Percentiles rank a stretch among this genome's conserved stretches.
phyloP scores from a whole-genome alignment of 2,888 invertebrate genomes.

The Drosophila pseudotakahashii region DNA sequence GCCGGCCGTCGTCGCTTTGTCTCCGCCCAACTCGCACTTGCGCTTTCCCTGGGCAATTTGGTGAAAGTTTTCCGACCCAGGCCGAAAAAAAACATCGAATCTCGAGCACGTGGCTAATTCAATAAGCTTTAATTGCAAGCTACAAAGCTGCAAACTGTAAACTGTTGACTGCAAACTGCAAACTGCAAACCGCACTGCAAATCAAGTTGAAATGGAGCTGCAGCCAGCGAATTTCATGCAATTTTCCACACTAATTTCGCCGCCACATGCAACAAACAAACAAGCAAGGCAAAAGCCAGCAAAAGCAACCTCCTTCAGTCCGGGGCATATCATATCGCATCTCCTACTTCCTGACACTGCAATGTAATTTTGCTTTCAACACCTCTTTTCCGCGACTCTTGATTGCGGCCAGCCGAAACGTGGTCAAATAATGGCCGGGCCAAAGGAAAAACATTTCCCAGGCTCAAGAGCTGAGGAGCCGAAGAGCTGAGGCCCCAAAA shows the following conservation, averaged over 20 bases:
- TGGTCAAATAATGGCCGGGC: constrained; percentile 78
- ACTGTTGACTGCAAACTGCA: constrained; percentile 22
- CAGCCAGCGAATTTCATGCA: constrained; percentile 61
- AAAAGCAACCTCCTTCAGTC: constrained; percentile 23
- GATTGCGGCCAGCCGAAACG: constrained; percentile 70
- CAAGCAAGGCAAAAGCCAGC: constrained; percentile 1
- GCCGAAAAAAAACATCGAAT: constrained; percentile 20
- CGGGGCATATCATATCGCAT: constrained; percentile 74
- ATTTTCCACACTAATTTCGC: constrained; percentile 75
- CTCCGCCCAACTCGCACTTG: constrained; percentile 21
- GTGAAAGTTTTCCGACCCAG: constrained; percentile 44
- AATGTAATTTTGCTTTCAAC: constrained; percentile 80
- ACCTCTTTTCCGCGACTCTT: constrained; percentile 64
- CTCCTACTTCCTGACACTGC: constrained; percentile 75
- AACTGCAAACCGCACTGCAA: constrained; percentile 33
- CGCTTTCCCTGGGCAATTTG: constrained; percentile 38
- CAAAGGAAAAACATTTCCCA: constrained; percentile 75
- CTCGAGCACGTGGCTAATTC: constrained; percentile 74
- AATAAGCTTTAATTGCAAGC: constrained; percentile 73
- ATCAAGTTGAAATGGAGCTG: constrained; percentile 26
- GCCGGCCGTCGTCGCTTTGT: constrained; percentile 41
- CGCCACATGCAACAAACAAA: constrained; percentile 65
- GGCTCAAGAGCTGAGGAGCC: constrained; percentile 51
- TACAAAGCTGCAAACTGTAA: constrained; percentile 3
- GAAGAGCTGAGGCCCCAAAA: constrained; percentile 71